Base-by-base conservation (phyloP, 2,113 vertebrate species). In the Ascaphus truei region DNA sequence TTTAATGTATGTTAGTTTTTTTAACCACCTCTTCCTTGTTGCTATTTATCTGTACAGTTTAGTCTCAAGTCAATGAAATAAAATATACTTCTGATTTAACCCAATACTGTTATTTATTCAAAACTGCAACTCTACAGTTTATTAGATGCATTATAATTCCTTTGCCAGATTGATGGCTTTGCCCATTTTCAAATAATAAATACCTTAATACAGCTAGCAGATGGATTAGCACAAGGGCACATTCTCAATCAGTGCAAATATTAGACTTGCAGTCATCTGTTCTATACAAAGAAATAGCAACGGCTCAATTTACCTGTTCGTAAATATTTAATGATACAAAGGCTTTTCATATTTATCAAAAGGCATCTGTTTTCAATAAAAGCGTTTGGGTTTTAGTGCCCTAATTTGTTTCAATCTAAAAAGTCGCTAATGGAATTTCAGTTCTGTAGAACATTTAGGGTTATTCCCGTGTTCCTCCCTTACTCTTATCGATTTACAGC, bases 131-230 rank as follows among this genome's bases (percentile, higher is more conserved):
- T 75, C 65, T n/a, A 4, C 3, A 15, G 2, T 82, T 72, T 79
- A 76, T 79, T 76, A 73, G 72, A 64, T 16, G 69, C 9, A 1
- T 41, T 56, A 0, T 59, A 34, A 0, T 77, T 75, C 12, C 68
- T 77, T 74, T 78, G 52, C 71, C 51, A 76, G 47, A 43, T 75
- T 78, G 56, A 1, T 75, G 48, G 25, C 53, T 77, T 76, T 75
- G 27, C 66, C 73, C 53, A 36, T 43, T 74, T 71, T 37, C 47
- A 68, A 74, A 72, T 75, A 73, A 74, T 43, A 72, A 75, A 66
- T 61, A 73, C 20, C 20, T 69, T 48, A 76, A 74, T 37, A 16
- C 57, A 62, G 16, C 16, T 12, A 18, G 25, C 53, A 57, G 62
- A 2, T 57, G 61, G 75, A 73, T 29, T 43, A 71, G 26, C 4